A percentile compares a stretch with the other conserved stretches of the same genome.
These are phyloP conservation scores for Tineola bisselliella DNA, from an alignment of 2,888 invertebrate species.

Conservation along the genomic window DNA sequence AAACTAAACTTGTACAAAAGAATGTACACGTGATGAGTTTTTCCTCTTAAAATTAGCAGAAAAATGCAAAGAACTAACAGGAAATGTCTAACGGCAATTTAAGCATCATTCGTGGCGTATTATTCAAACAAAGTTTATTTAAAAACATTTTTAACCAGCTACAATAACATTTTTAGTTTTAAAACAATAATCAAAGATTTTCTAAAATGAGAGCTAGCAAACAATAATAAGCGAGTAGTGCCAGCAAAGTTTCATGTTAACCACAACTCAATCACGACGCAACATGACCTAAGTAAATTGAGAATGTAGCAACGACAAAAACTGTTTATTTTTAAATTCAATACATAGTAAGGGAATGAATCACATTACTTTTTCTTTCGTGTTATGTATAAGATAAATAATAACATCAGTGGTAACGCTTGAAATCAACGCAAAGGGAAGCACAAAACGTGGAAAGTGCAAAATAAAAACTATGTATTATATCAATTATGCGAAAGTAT, in stretches of 20 bases:
- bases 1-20: too few relatives aligned
- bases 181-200: conserved; percentile 1
- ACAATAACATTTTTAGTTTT: conserved; percentile 1
- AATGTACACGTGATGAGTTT: not conserved
- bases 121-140: not conserved
- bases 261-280: conserved; percentile 11
- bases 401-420: too few relatives aligned
- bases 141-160: not conserved
- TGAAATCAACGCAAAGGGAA: too few relatives aligned
- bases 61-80: not conserved
- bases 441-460: too few relatives aligned
- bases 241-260: conserved; percentile 46
- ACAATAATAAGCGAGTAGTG: conserved; percentile 41
- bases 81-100: not conserved
- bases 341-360: too few relatives aligned
- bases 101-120: not conserved
- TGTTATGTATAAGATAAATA: too few relatives aligned
- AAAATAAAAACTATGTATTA: too few relatives aligned
- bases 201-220: conserved; percentile 35
- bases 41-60: not conserved
- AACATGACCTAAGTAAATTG: conserved; percentile 2
- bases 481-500: too few relatives aligned
- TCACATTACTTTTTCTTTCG: too few relatives aligned
- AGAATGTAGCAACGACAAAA: not conserved
- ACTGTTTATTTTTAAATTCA: not conserved